Conservation (phyloP, 2,888 invertebrate genomes). For the Acanthosepion lycidas region DNA sequence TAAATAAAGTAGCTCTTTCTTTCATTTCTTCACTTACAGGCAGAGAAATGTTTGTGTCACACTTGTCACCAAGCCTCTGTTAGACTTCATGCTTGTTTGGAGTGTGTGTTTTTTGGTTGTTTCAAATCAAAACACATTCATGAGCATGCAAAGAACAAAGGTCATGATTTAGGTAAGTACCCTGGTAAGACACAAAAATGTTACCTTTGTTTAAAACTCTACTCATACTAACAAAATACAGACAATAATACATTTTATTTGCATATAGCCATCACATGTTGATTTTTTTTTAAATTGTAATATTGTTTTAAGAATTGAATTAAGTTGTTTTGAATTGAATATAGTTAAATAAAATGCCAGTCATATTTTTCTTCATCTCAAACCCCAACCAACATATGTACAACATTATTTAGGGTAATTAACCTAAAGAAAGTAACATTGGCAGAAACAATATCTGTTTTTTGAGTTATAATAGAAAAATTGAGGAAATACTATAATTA, state of each 20-base stretch:
- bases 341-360: not conserved
- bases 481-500: no score
- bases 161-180: slow-evolving; percentile 83
- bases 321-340: not conserved
- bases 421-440: no score
- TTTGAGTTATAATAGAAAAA: no score
- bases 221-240: no score
- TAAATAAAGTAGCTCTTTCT: not conserved
- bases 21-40: slow-evolving; percentile 77
- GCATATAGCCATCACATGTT: not conserved
- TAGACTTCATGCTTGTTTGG: slow-evolving; percentile 79
- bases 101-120: slow-evolving; percentile 95
- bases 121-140: slow-evolving; percentile 85
- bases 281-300: not conserved
- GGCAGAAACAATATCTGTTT: no score
- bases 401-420: no score
- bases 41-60: slow-evolving; percentile 86
- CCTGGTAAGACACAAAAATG: not conserved
- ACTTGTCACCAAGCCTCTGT: slow-evolving; percentile 83
- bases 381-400: not conserved
- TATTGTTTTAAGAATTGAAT: not conserved
- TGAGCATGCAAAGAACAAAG: slow-evolving; percentile 86
- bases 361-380: not conserved
- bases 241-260: no score
- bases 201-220: no score